These are phyloP conservation scores for Gibbula magus DNA, from an alignment of 2,888 invertebrate genomes.

Conservation along the genomic window DNA sequence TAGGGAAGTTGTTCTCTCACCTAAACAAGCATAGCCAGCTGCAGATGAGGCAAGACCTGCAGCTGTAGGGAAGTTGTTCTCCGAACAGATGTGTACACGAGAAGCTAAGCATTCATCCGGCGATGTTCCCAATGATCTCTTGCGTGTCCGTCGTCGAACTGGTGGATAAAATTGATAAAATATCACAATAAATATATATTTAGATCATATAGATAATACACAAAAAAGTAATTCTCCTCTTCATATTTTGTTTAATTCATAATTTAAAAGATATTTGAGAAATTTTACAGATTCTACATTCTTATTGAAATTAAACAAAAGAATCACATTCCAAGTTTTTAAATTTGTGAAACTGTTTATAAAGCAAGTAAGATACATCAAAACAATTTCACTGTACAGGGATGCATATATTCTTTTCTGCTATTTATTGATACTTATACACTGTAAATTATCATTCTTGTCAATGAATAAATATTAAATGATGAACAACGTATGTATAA, in stretches of 20 bases:
- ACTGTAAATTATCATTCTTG: background rate
- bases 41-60: conserved; percentile 98
- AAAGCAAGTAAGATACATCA: too few species aligned
- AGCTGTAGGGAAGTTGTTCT: conserved; percentile 98
- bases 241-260: too few species aligned
- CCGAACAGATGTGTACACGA: conserved; percentile 76
- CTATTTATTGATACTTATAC: too few species aligned
- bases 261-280: too few species aligned
- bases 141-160: conserved; percentile 78
- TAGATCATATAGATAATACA: background rate
- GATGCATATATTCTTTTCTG: too few species aligned
- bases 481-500: background rate
- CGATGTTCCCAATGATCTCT: conserved; percentile 36
- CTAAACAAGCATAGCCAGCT: conserved; percentile 96
- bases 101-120: conserved; percentile 40
- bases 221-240: background rate
- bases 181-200: background rate
- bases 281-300: too few species aligned
- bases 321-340: too few species aligned
- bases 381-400: too few species aligned
- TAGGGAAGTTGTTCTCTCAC: conserved; percentile 69
- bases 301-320: too few species aligned
- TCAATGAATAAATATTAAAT: background rate
- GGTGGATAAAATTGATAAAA: background rate
- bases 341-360: too few species aligned